phyloP scores from a whole-genome alignment of 1,140 invertebrate species.

The Patella vulgata region DNA sequence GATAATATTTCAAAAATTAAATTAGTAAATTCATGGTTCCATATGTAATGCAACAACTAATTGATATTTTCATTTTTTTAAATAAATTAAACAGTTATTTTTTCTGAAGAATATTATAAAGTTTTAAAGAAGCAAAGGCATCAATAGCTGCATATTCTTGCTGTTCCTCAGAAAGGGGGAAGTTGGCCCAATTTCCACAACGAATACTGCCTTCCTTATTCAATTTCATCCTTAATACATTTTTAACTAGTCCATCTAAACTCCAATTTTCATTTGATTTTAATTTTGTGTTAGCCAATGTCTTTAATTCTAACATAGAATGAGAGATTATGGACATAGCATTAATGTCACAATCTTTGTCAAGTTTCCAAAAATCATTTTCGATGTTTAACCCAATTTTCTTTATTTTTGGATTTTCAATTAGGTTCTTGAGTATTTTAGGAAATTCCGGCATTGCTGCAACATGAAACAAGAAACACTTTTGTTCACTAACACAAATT shows the following conservation, averaged over 20 bases:
- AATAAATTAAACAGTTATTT: too few relatives aligned
- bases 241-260: conserved; percentile 27
- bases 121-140: conserved; percentile 12
- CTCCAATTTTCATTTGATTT: conserved; percentile 29
- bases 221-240: conserved; percentile 26
- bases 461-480: conserved; percentile 34
- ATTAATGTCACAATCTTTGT: conserved; percentile 26
- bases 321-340: conserved; percentile 14
- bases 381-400: conserved; percentile 34
- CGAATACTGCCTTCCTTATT: conserved; percentile 20
- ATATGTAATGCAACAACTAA: too few relatives aligned
- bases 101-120: too few relatives aligned
- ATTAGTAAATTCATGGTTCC: too few relatives aligned
- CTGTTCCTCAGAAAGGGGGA: conserved; percentile 24
- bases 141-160: conserved; percentile 29
- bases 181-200: conserved; percentile 28
- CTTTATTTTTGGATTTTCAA: conserved; percentile 14
- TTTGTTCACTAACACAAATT: conserved; percentile 16
- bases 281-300: conserved; percentile 24
- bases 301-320: conserved; percentile 24
- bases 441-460: conserved; percentile 23
- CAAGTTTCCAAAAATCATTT: conserved; percentile 34
- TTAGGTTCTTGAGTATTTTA: conserved; percentile 12
- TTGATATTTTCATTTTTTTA: too few relatives aligned
- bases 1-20: too few relatives aligned